These are phyloP conservation scores for Zhuqinia jingwanae DNA, from an alignment of 2,888 invertebrate genomes.

Conservation along the genomic window DNA sequence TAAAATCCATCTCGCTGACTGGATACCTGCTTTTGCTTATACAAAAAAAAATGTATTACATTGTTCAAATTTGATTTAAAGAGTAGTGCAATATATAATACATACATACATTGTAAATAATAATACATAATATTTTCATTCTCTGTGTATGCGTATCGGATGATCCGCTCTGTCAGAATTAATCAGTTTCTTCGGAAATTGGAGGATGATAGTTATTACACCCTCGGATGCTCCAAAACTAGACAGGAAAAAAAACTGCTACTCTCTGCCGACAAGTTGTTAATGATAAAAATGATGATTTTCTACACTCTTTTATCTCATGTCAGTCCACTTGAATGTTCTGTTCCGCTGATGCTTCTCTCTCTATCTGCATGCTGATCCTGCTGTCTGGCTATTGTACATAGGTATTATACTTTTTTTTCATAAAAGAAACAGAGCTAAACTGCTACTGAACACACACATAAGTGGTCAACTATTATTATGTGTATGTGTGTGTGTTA, in stretches of 20 bases:
- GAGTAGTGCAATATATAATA: too few relatives aligned
- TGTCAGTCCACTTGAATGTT: background rate
- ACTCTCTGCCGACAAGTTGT: constrained; percentile 33
- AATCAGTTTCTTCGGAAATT: constrained; percentile 57
- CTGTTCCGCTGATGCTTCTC: background rate
- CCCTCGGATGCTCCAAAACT: background rate
- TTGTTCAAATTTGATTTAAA: too few relatives aligned
- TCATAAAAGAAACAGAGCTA: background rate
- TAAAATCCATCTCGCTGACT: constrained; percentile 9
- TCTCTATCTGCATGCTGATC: background rate
- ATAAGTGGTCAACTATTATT: too few relatives aligned
- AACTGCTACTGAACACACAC: too few relatives aligned
- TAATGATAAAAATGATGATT: constrained; percentile 21
- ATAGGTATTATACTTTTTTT: background rate
- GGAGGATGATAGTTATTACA: constrained; percentile 38
- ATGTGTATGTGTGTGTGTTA: background rate
- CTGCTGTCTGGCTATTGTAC: background rate
- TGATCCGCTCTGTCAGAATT: constrained; percentile 51
- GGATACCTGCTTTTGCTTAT: too few relatives aligned
- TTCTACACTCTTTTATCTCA: background rate
- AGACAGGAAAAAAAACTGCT: constrained; percentile 4
- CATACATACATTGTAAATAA: too few relatives aligned
- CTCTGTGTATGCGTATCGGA: too few relatives aligned
- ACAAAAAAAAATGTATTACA: too few relatives aligned
- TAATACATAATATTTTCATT: too few relatives aligned